These are phyloP conservation scores for Sardinella longiceps DNA, from an alignment of 2,797 vertebrate species.

Conservation along the genomic window DNA sequence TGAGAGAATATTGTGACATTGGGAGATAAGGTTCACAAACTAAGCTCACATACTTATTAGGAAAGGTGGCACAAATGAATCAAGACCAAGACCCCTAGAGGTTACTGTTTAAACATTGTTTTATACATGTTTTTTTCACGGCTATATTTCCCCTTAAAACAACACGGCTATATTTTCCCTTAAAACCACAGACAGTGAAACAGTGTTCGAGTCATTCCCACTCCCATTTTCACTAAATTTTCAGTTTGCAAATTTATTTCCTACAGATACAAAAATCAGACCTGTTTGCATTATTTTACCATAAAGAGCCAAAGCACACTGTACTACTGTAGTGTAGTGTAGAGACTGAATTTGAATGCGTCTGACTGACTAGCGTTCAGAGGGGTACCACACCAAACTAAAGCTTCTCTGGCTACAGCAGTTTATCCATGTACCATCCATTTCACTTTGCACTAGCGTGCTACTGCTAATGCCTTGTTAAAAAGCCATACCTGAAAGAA, in stretches of 20 bases:
- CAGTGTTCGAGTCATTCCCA: too few species aligned
- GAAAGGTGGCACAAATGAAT: neutral
- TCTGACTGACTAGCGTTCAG: neutral
- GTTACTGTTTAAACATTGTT: neutral
- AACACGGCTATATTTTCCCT: too few species aligned
- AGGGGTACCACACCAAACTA: neutral
- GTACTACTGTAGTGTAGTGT: too few species aligned
- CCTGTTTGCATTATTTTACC: too few species aligned
- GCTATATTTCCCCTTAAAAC: too few species aligned
- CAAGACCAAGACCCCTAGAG: neutral
- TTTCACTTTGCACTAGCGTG: neutral
- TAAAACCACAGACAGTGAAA: too few species aligned
- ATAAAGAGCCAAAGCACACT: too few species aligned
- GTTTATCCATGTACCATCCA: neutral
- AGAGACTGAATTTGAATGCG: neutral
- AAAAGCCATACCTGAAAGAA: slow-evolving; percentile 87
- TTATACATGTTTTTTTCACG: too few species aligned
- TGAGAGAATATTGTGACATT: neutral
- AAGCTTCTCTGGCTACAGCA: neutral
- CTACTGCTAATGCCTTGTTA: slow-evolving; percentile 6
- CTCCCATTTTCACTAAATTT: too few species aligned
- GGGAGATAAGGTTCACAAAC: neutral
- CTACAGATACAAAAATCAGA: too few species aligned
- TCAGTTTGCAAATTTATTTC: too few species aligned
- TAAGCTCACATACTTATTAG: neutral